Evolutionary conservation across 2,113 vertebrate species (phyloP), one percentile per base, ranked within the genome.

Genomic region (Uria aalge): DNA sequence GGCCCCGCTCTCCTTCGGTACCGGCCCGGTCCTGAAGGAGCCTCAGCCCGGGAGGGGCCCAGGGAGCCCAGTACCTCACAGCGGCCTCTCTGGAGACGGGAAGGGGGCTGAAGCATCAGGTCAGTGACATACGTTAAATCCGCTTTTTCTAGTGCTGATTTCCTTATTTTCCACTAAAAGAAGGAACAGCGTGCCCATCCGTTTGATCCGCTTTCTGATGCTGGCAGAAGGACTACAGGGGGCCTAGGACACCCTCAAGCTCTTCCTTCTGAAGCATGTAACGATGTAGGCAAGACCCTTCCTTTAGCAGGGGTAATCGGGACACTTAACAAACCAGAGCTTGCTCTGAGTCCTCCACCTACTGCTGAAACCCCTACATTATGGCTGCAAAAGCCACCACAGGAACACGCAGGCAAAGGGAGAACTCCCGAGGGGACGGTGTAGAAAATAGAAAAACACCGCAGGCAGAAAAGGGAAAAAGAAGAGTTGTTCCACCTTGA

Each of bases 381-480:
- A 11, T 3, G 34, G 38, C 52, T 40, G 66, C 18, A 6, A 16
- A 32, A 45, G 41, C 5, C 0, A 2, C n/a, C 30, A 8, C 21
- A 6, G 47, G 29, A 62, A 34, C 40, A 29, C 5, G 10, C 15
- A 9, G 55, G 75, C 29, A 24, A 16, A n/a, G 29, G 68, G 41
- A 23, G 15, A 34, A 40, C 27, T 63, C 43, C 69, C 8, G 9
- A 19, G 24, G 43, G 16, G 40, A 12, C 1, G 0, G 4, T 2
- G 15, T 12, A 29, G 34, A 24, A 30, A 12, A 19, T 6, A 18
- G 21, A 14, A 14, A 0, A 0, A 19, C 3, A 45, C 24, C 2
- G 7, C 47, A 36, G 30, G 59, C 52, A 22, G 34, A n/a, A 27
- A 26, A 47, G n/a, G 21, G 19, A 40, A n/a, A 56, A 59, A 7